Evolutionary conservation across 2,797 vertebrate genomes (phyloP).

Genomic region (Muscicapa comitata): DNA sequence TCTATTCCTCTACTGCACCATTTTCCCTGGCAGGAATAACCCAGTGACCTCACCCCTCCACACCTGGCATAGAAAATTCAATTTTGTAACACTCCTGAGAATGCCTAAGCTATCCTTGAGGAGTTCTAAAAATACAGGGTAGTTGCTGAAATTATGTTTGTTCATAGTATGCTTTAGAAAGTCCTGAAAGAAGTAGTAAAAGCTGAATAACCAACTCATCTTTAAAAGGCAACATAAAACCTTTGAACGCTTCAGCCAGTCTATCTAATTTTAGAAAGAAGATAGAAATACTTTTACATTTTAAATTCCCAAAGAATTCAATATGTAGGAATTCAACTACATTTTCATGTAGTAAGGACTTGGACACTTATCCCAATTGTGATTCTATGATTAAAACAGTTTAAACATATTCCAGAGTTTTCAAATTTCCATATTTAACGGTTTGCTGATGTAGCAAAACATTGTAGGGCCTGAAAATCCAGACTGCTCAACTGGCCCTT

Average conservation of each 20-base stretch:
- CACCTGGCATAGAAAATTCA: neutral
- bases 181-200: neutral
- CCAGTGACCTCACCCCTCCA: neutral
- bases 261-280: neutral
- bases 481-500: neutral
- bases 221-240: neutral
- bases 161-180: neutral
- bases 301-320: neutral
- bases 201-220: neutral
- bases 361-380: neutral
- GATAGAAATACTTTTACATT: neutral
- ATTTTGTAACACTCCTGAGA: neutral
- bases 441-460: neutral
- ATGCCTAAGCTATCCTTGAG: neutral
- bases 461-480: constrained; percentile 2
- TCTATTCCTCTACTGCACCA: neutral
- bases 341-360: neutral
- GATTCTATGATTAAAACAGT: neutral
- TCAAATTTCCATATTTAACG: neutral
- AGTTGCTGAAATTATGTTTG: neutral
- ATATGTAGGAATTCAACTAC: too few species aligned
- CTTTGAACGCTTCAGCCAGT: neutral
- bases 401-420: neutral
- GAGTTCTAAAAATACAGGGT: neutral
- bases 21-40: neutral